phyloP scores from a whole-genome alignment of 2,797 vertebrate genomes.

The Danio aesculapii region DNA sequence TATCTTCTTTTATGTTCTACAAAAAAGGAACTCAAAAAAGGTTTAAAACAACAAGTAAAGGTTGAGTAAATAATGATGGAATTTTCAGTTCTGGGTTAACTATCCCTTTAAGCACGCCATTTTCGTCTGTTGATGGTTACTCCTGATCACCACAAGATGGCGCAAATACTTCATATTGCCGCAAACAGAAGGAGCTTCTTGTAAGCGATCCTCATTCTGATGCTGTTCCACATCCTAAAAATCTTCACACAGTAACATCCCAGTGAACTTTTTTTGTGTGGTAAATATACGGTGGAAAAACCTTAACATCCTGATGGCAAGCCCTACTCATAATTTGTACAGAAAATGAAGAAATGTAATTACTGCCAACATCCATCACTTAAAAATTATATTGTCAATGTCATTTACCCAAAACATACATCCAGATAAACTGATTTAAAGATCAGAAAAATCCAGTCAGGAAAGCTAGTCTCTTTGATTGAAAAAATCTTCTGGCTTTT shows the following conservation, averaged over 20 bases:
- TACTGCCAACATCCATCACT: background rate
- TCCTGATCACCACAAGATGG: constrained; percentile 43
- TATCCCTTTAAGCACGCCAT: no score
- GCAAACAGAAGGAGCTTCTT: no score
- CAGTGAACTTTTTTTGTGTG: no score
- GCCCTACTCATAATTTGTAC: background rate
- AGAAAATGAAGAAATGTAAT: background rate
- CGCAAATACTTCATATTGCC: constrained; percentile 23
- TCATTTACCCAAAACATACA: background rate
- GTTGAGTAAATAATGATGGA: no score
- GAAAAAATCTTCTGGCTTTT: background rate
- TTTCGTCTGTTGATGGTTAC: background rate
- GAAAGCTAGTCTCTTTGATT: constrained; percentile 1
- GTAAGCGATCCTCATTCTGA: background rate
- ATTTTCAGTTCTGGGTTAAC: no score
- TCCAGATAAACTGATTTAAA: background rate
- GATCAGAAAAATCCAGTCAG: background rate
- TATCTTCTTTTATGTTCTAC: no score
- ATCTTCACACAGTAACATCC: no score
- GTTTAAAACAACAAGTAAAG: no score
- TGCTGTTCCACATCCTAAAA: no score
- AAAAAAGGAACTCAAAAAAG: no score
- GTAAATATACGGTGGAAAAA: background rate
- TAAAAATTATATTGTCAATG: background rate
- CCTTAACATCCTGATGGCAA: background rate